These are phyloP conservation scores for Thinocorus orbignyianus DNA, from an alignment of 2,113 vertebrate species.

Conservation along the genomic window DNA sequence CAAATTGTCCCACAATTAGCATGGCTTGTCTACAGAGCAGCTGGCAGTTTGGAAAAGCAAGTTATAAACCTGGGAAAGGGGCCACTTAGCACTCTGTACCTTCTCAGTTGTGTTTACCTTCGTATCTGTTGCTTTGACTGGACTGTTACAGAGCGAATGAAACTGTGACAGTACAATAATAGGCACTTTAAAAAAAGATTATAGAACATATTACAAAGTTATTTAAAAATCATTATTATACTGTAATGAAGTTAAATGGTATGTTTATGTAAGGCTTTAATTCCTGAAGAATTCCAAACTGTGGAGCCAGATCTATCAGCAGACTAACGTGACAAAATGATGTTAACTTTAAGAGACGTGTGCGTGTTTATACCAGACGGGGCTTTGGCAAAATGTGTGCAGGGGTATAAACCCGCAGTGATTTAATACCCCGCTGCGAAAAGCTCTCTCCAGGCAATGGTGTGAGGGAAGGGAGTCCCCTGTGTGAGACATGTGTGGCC, in stretches of 20 bases:
- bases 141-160: not conserved
- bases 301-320: not conserved
- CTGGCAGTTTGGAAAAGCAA: constrained; percentile 40
- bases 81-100: not conserved
- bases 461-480: not conserved
- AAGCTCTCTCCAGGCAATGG: constrained; percentile 5
- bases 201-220: constrained; percentile 57
- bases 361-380: not conserved
- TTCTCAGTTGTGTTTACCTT: constrained; percentile 41
- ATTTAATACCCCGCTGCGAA: not conserved
- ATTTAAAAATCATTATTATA: constrained; percentile 65
- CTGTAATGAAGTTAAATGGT: constrained; percentile 7
- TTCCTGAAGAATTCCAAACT: constrained; percentile 34
- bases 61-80: constrained; percentile 29
- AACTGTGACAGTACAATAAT: constrained; percentile 28
- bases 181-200: constrained; percentile 38
- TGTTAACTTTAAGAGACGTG: not conserved
- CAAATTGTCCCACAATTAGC: not conserved
- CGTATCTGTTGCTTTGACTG: constrained; percentile 39
- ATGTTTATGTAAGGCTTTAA: constrained; percentile 41
- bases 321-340: not conserved
- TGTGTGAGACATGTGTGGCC: rapidly evolving
- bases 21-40: constrained; percentile 3
- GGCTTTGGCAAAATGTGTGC: not conserved
- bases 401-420: not conserved